These are phyloP conservation scores for Lamproptera curius DNA, from an alignment of 2,888 invertebrate species.

Conservation along the genomic window DNA sequence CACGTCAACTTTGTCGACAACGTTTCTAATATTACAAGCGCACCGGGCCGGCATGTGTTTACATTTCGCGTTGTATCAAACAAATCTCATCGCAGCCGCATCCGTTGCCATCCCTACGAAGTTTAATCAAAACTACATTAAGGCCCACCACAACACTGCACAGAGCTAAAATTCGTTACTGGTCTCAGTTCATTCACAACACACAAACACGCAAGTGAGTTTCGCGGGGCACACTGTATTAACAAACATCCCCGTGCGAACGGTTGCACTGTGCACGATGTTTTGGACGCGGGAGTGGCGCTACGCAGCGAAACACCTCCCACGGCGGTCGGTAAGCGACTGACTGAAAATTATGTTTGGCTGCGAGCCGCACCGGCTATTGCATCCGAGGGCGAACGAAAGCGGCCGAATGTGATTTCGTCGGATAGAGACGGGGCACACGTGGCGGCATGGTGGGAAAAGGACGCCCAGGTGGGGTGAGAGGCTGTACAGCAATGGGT, in stretches of 20 bases:
- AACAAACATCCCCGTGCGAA: constrained; percentile 69
- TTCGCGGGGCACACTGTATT: constrained; percentile 65
- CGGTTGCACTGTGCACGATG: constrained; percentile 54
- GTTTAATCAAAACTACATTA: constrained; percentile 49
- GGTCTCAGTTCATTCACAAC: constrained; percentile 44
- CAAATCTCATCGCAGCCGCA: constrained; percentile 58
- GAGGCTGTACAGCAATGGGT: constrained; percentile 55
- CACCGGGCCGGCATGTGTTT: constrained; percentile 62
- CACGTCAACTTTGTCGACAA: constrained; percentile 44
- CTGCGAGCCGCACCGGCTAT: constrained; percentile 75
- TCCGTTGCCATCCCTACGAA: constrained; percentile 42
- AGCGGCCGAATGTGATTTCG: constrained; percentile 70
- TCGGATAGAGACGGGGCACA: constrained; percentile 57
- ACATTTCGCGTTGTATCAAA: constrained; percentile 60
- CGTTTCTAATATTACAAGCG: constrained; percentile 52
- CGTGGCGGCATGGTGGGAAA: constrained; percentile 46
- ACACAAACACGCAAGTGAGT: constrained; percentile 33
- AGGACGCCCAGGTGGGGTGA: constrained; percentile 57
- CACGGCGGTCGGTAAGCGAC: constrained; percentile 62
- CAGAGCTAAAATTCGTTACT: constrained; percentile 26
- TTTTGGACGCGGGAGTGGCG: constrained; percentile 54
- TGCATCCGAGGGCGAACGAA: constrained; percentile 73
- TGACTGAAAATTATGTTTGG: constrained; percentile 73
- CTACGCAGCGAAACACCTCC: constrained; percentile 55
- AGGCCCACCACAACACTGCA: constrained; percentile 52